Base-by-base conservation (phyloP, 2,888 invertebrate species). In the Stenichneumon culpator region DNA sequence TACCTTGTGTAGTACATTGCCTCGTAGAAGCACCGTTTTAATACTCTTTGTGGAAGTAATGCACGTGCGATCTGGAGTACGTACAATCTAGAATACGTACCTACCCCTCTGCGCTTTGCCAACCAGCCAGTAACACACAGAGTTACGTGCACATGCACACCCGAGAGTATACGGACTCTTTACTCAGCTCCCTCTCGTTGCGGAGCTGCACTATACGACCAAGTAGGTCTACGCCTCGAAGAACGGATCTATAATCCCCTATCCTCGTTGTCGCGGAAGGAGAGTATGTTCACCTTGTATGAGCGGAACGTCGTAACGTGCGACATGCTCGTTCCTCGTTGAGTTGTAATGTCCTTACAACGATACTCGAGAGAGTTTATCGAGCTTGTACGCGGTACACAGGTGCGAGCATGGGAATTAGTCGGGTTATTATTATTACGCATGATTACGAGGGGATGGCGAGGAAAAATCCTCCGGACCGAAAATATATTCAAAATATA, bases 31-130 rank as follows among this genome's bases (percentile, higher is more conserved):
- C 88, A 86, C 87, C 86, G 87, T 87, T 89, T 90, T 88, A 88
- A 88, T 89, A 89, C 84, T 86, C 88, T 87, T 89, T 88, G 83
- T 87, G 72, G 86, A 89, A 88, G 86, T 87, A 86, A 87, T 87
- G 86, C 89, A 89, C 89, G 88, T 89, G 88, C 88, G 84, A 86
- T 85, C 86, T 86, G 16, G 79, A 88, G 86, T 88, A 87, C 74
- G 68, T 83, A 86, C 84, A 82, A 65, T 19, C 67, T 74, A 63
- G 63, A 22, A 52, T 70, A 70, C 60, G 52, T 52, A 73, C 60
- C 22, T 54, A 14, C 16, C 47, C 68, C 22, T 52, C 47, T 80
- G 47, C 63, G 28, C 60, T 80, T 39, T 47, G 28, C 75, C 52
- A 69, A 67, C 44, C 54, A 79, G 44, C 32, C 68, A 54, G 75